Conservation (phyloP, 1,140 invertebrate species). For the Drosophila chauvacae region DNA sequence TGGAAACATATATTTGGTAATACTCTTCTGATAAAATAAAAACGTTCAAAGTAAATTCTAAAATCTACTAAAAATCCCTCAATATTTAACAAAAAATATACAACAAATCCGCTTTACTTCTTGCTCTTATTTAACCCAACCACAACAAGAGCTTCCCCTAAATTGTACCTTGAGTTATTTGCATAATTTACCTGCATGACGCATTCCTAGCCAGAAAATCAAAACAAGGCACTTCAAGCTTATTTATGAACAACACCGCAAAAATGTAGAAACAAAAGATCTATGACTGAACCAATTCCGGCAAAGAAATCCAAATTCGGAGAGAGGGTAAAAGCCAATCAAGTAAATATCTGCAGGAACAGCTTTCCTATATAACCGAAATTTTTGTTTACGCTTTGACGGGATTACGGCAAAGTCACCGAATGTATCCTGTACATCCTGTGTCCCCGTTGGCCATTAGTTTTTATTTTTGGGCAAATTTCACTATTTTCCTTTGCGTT, state of each 20-base stretch:
- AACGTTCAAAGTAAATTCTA: no score
- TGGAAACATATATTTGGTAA: no score
- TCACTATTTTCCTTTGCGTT: conserved; percentile 65
- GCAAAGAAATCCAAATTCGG: conserved; percentile 1
- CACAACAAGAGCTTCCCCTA: background rate
- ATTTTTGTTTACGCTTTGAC: conserved; percentile 84
- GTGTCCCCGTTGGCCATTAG: conserved; percentile 62
- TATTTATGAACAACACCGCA: conserved; percentile 38
- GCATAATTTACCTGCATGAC: conserved; percentile 23
- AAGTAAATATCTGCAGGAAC: conserved; percentile 39
- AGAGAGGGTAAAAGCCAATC: conserved; percentile 43
- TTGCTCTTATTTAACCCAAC: background rate
- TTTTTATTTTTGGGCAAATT: conserved; percentile 74
- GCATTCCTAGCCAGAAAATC: background rate
- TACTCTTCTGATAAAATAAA: no score
- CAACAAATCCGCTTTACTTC: background rate
- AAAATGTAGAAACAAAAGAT: conserved; percentile 7
- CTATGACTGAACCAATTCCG: conserved; percentile 29
- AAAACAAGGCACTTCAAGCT: conserved; percentile 50
- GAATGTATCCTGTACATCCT: conserved; percentile 20
- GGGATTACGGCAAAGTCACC: conserved; percentile 72
- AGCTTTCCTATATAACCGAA: conserved; percentile 33
- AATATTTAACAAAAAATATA: background rate
- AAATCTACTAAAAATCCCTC: background rate
- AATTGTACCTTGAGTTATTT: conserved; percentile 22